phyloP scores from a whole-genome alignment of 2,113 vertebrate genomes.

The Danio rerio region GRCz12tu NC_133191.1:21667501-21668000 shows the following conservation, averaged over 20 bases:
- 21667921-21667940: too few relatives aligned
- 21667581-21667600: neutral
- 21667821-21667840: too few relatives aligned
- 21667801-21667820: neutral
- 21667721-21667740: slow-evolving; percentile 79
- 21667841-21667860: too few relatives aligned
- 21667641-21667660: slow-evolving; percentile 94
- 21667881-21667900: too few relatives aligned
- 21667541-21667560: neutral
- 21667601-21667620: slow-evolving; percentile 67
- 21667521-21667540: neutral
- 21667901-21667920: too few relatives aligned
- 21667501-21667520: neutral
- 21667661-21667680: slow-evolving; percentile 92
- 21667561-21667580: neutral
- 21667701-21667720: slow-evolving; percentile 87
- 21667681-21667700: slow-evolving; percentile 92
- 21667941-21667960: too few relatives aligned
- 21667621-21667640: slow-evolving; percentile 97
- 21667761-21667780: neutral
- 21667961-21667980: too few relatives aligned
- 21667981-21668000: too few relatives aligned
- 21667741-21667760: neutral
- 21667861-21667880: too few relatives aligned
- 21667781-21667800: too few relatives aligned